Evolutionary conservation across 2,797 vertebrate species (phyloP).

Genomic region (Chaetodon trifasciatus): DNA sequence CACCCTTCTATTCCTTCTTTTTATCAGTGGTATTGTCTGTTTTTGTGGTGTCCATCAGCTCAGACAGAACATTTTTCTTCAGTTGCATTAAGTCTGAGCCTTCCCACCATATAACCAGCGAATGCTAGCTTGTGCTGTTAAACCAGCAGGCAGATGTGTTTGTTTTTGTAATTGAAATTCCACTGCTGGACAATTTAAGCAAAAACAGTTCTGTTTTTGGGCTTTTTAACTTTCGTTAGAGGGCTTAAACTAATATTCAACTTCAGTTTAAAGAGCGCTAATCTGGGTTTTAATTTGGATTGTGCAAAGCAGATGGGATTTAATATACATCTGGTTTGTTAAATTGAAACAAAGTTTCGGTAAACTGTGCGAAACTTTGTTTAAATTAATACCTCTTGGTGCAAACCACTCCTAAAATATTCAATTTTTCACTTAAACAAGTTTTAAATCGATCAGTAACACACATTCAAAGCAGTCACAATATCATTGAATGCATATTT

Average conservation of each 20-base stretch:
- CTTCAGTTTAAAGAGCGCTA: neutral
- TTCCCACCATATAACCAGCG: no score
- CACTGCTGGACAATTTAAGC: neutral
- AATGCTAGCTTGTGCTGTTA: neutral
- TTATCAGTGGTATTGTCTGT: neutral
- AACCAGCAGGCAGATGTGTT: neutral
- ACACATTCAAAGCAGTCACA: neutral
- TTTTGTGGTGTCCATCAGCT: neutral
- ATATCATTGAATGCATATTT: no score
- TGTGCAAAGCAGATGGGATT: neutral
- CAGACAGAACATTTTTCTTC: neutral
- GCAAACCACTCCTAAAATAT: no score
- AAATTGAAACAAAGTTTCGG: neutral
- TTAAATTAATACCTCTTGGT: neutral
- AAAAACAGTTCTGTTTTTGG: neutral
- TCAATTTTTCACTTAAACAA: neutral
- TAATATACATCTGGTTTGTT: neutral
- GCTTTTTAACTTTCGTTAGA: neutral
- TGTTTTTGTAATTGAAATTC: neutral
- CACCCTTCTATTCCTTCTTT: no score
- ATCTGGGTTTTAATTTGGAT: neutral
- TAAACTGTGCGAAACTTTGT: neutral
- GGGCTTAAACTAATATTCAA: neutral
- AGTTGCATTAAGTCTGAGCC: neutral
- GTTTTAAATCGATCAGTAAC: neutral